These are phyloP conservation scores for Craterocephalus amniculus DNA, from an alignment of 2,797 vertebrate genomes.

Conservation along the genomic window DNA sequence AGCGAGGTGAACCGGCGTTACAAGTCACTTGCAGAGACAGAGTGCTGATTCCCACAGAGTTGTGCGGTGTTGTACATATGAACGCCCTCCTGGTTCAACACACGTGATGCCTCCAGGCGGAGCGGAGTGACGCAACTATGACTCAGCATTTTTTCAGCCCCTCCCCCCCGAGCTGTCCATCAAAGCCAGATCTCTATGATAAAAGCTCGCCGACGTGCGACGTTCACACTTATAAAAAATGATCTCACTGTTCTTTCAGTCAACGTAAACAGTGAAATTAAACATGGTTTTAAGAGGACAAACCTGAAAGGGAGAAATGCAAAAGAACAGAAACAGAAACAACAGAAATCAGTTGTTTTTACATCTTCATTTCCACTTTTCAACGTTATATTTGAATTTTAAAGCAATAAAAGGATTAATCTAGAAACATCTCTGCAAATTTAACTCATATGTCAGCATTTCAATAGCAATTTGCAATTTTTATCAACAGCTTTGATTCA, in stretches of 20 bases:
- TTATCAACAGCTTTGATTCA: neutral
- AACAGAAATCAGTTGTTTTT: too few relatives aligned
- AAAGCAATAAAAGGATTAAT: neutral
- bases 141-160: slow-evolving; percentile 74
- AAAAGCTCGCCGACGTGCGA: neutral
- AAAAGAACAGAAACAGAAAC: too few relatives aligned
- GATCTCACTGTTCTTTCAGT: too few relatives aligned
- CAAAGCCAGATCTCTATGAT: too few relatives aligned
- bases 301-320: too few relatives aligned
- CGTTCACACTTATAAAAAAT: too few relatives aligned
- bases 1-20: neutral
- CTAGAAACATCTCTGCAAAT: neutral
- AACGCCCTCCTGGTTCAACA: slow-evolving; percentile 34
- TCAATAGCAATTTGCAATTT: neutral
- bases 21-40: neutral
- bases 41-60: neutral
- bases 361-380: neutral
- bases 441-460: too few relatives aligned
- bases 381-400: neutral
- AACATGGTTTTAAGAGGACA: too few relatives aligned
- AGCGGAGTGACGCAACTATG: slow-evolving; percentile 70
- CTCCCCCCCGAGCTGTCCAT: slow-evolving; percentile 34
- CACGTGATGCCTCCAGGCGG: slow-evolving; percentile 71
- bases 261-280: too few relatives aligned
- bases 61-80: slow-evolving; percentile 31